Percentiles rank a stretch among this genome's conserved stretches.
Evolutionary conservation across 2,113 vertebrate genomes (phyloP).

Genomic region (Melanostigma gelatinosum): DNA sequence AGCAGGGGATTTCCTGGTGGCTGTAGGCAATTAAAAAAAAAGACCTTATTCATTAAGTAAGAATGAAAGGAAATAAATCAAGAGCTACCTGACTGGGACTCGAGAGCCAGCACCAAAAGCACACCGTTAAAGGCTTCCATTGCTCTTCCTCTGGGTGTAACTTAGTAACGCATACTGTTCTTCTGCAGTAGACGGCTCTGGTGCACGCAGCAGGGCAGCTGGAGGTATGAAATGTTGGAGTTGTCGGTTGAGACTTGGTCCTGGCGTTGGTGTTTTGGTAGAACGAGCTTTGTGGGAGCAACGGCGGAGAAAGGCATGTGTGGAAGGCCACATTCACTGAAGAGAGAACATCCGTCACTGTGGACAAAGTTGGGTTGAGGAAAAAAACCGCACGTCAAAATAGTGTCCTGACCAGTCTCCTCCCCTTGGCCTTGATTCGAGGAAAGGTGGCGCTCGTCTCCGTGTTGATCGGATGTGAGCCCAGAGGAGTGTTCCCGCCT

Average conservation of each 20-base stretch:
- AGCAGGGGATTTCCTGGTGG: conserved; percentile 8
- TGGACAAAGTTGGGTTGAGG: not conserved
- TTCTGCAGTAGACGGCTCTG: conserved; percentile 42
- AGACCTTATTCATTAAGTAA: conserved; percentile 15
- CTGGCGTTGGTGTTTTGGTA: conserved; percentile 33
- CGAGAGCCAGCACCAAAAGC: conserved; percentile 48
- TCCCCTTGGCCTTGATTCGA: conserved; percentile 89
- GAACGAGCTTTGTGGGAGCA: conserved; percentile 24
- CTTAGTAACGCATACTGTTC: conserved; percentile 30
- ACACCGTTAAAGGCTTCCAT: conserved; percentile 29
- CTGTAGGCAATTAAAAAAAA: conserved; percentile 4
- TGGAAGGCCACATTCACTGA: conserved; percentile 52
- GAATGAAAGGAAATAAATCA: conserved; percentile 36
- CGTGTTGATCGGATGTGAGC: conserved; percentile 69
- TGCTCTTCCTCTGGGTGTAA: conserved; percentile 23
- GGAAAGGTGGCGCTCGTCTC: conserved; percentile 89
- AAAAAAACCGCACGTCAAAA: conserved; percentile 70
- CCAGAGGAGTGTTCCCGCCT: conserved; percentile 68
- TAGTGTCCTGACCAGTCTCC: conserved; percentile 85
- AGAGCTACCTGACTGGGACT: conserved; percentile 48
- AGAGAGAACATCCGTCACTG: not conserved
- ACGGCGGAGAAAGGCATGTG: conserved; percentile 39
- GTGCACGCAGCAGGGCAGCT: conserved; percentile 16
- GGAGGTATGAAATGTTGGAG: conserved; percentile 34
- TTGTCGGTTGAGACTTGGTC: conserved; percentile 19